A percentile compares a stretch with the other conserved stretches of the same genome.
These are phyloP conservation scores for Hololepta plana DNA, from an alignment of 2,888 invertebrate species.

Conservation along the genomic window DNA sequence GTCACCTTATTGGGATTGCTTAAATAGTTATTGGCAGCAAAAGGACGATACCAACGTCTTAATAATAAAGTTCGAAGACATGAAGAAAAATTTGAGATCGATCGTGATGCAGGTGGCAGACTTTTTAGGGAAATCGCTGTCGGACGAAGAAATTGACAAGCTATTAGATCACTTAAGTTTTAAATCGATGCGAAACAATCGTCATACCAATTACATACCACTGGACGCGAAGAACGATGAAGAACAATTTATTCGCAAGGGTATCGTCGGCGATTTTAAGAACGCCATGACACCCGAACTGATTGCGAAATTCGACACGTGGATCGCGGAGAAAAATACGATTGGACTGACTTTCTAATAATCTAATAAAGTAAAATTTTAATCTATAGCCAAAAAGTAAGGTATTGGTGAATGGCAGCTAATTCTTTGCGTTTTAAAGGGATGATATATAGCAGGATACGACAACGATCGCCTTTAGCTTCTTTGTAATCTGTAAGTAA, in stretches of 20 bases:
- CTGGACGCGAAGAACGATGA: too few relatives aligned
- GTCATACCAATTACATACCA: too few relatives aligned
- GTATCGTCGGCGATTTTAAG: background rate
- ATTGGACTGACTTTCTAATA: too few relatives aligned
- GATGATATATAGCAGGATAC: too few relatives aligned
- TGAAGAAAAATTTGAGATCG: constrained; percentile 24
- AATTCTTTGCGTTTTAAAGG: too few relatives aligned
- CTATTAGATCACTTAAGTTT: constrained; percentile 30
- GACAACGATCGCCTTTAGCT: too few relatives aligned
- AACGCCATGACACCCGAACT: background rate
- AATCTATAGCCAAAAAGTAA: too few relatives aligned
- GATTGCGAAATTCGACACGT: background rate
- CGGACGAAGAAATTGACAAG: constrained; percentile 19
- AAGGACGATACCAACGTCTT: constrained; percentile 18
- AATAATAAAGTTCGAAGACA: constrained; percentile 16
- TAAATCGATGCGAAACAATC: constrained; percentile 31
- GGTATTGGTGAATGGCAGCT: too few relatives aligned
- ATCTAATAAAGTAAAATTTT: too few relatives aligned
- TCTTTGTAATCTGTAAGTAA: too few relatives aligned
- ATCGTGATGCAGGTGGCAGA: constrained; percentile 24
- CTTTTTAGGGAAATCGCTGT: constrained; percentile 23
- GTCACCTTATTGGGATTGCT: constrained; percentile 18
- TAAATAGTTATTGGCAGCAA: constrained; percentile 20
- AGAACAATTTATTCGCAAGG: constrained; percentile 1
- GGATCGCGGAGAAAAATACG: background rate